Evolutionary conservation across 2,888 invertebrate genomes (phyloP).

Genomic region (Agrochola lychnidis): DNA sequence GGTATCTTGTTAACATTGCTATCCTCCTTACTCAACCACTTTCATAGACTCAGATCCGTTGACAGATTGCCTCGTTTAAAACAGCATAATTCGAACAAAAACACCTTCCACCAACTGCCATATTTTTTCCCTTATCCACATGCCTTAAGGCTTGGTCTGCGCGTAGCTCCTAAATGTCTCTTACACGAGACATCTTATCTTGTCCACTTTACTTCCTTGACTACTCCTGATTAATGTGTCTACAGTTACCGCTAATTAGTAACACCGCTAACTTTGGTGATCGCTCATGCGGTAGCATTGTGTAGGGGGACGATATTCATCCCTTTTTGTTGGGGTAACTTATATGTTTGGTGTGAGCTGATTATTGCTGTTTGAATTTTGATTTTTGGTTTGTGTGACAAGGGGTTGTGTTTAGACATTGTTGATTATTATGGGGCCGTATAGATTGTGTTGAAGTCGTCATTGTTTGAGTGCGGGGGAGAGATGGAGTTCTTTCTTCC

Average conservation of each 20-base stretch:
- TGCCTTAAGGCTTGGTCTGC: not conserved
- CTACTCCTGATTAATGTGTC: conserved; percentile 44
- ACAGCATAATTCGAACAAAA: not conserved
- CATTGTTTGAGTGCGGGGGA: not conserved
- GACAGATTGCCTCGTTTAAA: not conserved
- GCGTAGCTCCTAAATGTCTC: not conserved
- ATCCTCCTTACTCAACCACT: not conserved
- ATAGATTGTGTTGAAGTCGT: not conserved
- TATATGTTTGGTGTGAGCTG: conserved; percentile 1
- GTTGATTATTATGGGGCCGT: not conserved
- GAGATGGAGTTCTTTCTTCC: no score
- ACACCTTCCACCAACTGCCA: no score
- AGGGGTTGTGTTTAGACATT: not conserved
- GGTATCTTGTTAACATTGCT: not conserved
- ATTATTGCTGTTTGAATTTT: conserved; percentile 25
- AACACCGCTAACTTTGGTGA: conserved; percentile 46
- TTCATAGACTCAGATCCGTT: not conserved
- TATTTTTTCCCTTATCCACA: not conserved
- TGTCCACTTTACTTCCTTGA: conserved; percentile 18
- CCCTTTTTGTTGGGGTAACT: conserved; percentile 29
- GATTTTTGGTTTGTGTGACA: not conserved
- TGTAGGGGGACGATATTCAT: conserved; percentile 10
- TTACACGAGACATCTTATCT: conserved; percentile 2
- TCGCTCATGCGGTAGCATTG: conserved; percentile 46
- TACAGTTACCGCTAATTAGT: conserved; percentile 50